These are phyloP conservation scores for Brachypteracias leptosomus DNA, from an alignment of 2,113 vertebrate genomes.

Conservation along the genomic window DNA sequence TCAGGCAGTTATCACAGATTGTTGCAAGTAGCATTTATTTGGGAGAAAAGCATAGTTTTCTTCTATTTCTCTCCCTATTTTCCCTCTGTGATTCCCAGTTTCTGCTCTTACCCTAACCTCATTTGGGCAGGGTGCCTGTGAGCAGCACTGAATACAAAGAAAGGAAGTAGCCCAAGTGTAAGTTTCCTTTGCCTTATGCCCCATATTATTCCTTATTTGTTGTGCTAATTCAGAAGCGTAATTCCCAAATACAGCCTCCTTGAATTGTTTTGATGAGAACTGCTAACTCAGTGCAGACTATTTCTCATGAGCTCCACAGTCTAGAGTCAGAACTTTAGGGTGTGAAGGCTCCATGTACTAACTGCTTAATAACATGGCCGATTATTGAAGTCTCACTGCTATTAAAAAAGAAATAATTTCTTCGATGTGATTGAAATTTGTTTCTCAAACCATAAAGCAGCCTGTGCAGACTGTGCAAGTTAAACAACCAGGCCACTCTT, in stretches of 20 bases:
- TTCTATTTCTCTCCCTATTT: background rate
- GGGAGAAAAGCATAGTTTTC: background rate
- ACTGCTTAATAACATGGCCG: background rate
- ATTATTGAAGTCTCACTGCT: background rate
- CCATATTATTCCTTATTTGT: constrained; percentile 48
- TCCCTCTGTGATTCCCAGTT: background rate
- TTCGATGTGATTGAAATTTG: constrained; percentile 30
- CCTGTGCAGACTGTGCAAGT: background rate
- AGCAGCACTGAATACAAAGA: constrained; percentile 20
- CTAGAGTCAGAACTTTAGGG: background rate
- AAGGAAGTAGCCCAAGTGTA: constrained; percentile 12
- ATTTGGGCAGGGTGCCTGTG: constrained; percentile 21
- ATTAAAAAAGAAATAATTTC: background rate
- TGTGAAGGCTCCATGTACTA: background rate
- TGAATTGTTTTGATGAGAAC: constrained; percentile 41
- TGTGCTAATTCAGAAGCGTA: constrained; percentile 42
- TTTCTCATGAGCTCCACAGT: constrained; percentile 1
- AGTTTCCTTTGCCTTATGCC: constrained; percentile 29
- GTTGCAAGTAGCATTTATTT: background rate
- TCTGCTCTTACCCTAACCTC: constrained; percentile 6
- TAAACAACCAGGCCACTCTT: constrained; percentile 38
- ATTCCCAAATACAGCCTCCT: constrained; percentile 44
- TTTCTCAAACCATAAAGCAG: background rate
- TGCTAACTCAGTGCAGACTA: constrained; percentile 40
- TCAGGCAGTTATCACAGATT: background rate